Base-by-base conservation (phyloP, 2,888 invertebrate genomes). In the Calliphora vomitoria region DNA sequence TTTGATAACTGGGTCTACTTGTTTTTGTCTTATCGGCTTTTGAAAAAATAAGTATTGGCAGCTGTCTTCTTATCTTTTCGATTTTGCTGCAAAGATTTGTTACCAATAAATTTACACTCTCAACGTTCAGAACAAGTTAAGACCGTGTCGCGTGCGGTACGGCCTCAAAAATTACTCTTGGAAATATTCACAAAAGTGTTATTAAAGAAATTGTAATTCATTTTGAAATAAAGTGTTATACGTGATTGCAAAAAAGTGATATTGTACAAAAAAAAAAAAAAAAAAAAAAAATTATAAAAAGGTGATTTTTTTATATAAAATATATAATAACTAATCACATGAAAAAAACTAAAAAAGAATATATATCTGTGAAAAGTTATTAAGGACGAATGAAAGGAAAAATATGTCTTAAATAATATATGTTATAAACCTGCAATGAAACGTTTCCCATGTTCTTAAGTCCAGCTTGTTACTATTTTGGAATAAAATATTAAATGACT, bases 41-140 rank as follows among this genome's bases (percentile, higher is more conserved):
- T 69, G 35, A 15, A 62, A 38, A 79, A 10, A 62, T 5, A 4
- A 72, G 41, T 60, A 53, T 76, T 76, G 76, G 31, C 82, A 62
- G 31, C n/a, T 76, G 41, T 41, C 69, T 83, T 62, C 41, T 76
- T 71, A 83, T 76, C 76, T 35, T 60, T 20, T 55, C 8, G 8
- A 10, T 6, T 38, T 75, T 41, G 18, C 15, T 66, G 72, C 8
- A 8, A 25, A 41, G 20, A 60, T 76, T 62, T 69, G n/a, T 76
- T 76, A 71, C 25, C 53, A 69, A 53, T 11, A 18, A 72, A 15
- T 60, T 53, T 1, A 41, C 41, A 13, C 75, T 68, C 50, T n/a
- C 10, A 69, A 18, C 50, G 60, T 31, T 83, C 62, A 83, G 82
- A 83, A 83, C 20, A 76, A 62, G 10, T 83, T 71, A 20, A 62